Conservation (phyloP, 1,140 invertebrate genomes). For the Dendrolimus kikuchii region DNA sequence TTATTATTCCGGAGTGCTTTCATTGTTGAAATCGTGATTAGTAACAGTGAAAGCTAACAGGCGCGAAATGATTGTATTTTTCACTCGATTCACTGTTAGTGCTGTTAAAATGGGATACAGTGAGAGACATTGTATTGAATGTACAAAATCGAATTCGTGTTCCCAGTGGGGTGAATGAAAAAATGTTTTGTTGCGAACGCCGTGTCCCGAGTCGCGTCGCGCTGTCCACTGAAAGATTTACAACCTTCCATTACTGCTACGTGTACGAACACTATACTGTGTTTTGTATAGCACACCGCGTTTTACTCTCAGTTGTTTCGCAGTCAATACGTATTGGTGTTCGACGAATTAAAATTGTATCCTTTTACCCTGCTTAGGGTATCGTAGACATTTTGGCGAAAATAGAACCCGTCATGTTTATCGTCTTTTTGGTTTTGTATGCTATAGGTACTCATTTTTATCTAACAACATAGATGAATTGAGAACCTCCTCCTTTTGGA, state of each 20-base stretch:
- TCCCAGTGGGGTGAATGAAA: slow-evolving; percentile 49
- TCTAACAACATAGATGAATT: too few species aligned
- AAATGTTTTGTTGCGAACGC: slow-evolving; percentile 46
- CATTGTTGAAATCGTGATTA: slow-evolving; percentile 1
- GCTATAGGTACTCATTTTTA: too few species aligned
- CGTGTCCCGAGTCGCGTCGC: slow-evolving; percentile 32
- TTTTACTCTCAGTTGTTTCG: background rate
- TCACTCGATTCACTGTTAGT: slow-evolving; percentile 2
- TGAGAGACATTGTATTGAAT: slow-evolving; percentile 45
- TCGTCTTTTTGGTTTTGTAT: too few species aligned
- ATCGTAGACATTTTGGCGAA: too few species aligned
- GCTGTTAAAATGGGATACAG: slow-evolving; percentile 30
- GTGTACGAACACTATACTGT: slow-evolving; percentile 9
- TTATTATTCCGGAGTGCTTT: background rate
- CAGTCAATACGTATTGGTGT: background rate
- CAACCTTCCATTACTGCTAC: slow-evolving; percentile 41
- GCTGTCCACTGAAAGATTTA: slow-evolving; percentile 56
- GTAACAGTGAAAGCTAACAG: background rate
- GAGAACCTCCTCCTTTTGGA: too few species aligned
- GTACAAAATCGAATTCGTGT: slow-evolving; percentile 52
- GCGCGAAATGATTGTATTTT: slow-evolving; percentile 6
- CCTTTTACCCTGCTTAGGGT: too few species aligned
- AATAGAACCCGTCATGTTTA: too few species aligned
- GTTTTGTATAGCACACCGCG: background rate
- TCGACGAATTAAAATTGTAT: background rate